Evolutionary conservation across 2,113 vertebrate genomes (phyloP), one percentile per base, ranked within the genome.

Genomic region (Hippocampus barbouri): DNA sequence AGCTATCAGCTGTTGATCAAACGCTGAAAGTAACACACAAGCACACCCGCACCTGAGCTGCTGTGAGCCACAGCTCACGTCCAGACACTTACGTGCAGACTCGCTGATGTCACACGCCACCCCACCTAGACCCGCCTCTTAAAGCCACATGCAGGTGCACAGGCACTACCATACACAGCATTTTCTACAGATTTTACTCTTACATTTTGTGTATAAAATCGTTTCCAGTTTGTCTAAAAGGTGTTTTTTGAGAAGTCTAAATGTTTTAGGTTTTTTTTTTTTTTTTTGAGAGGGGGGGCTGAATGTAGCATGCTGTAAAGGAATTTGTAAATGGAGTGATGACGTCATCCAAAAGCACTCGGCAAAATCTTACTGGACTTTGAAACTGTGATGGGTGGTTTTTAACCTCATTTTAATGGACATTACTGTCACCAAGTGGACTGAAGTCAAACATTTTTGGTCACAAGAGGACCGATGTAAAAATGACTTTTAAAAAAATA

Each of bases 41-140:
- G 43, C 47, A 18, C 47, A 18, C 16, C 5, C 16, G 20, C 47
- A 51, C 47, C 3, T 3, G 16, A 51, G 47, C 47, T 51, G 47
- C 16, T 20, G 16, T 51, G 5, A 7, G 16, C 47, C 47, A 16
- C 16, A 51, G 47, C 47, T 51, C 47, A 51, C 47, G 1, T 16
- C 47, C 16, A 16, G 6, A 5, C 47, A 7, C 47, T 51, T 16
- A 5, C 47, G 18, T 20, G 47, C 59, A 15, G 25, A 61, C 59
- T 27, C 15, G 25, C 23, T 61, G 59, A 18, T 2, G 51, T 53
- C 25, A 15, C 12, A 27, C 11, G 21, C 59, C 23, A 14, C 59
- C 20, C n/a, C 56, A 59, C 21, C 25, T 61, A 21, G 72, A 69
- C 85, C 53, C 53, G 21, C 53, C 53, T 56, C 21, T 56, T n/a